Evolutionary conservation across 2,797 vertebrate species (phyloP), one percentile per base, ranked within the genome.

Genomic region (Lagodon rhomboides): DNA sequence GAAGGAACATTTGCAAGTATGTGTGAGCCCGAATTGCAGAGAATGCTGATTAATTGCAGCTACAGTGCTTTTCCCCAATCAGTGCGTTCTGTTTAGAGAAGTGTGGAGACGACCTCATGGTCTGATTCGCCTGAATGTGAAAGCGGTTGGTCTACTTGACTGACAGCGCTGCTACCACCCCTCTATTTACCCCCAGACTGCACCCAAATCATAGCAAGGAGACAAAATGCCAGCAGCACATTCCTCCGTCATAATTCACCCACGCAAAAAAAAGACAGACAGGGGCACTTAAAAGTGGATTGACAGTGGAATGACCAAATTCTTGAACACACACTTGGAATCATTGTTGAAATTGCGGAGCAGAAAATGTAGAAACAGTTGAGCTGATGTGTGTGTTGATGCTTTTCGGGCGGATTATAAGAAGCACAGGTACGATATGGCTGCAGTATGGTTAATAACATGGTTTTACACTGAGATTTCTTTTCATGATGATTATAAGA

Each of bases 171-270:
- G 54, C 69, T 3, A 44, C 73, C 75, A 73, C 41, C 80, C 83
- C 62, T 82, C 38, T 67, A 78, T 87, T 88, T 85, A 80, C 66
- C 77, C 75, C 66, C 65, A 71, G 82, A 75, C 86, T 84, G 83
- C 87, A 83, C 87, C 71, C 54, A 63, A 80, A 83, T 86, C 68
- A 85, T 18, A 76, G 68, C 85, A 73, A 77, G 25, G 53, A 92
- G 84, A 84, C 80, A 66, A 77, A 91, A 75, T 71, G 87, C 90
- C 89, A 85, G 86, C 84, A 92, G 89, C 89, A 65, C 84, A 92
- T 91, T 93, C 90, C 84, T 89, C 30, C 68, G 73, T 71, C 58
- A 75, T 65, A 81, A 84, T 87, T 85, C 72, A 73, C 82, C 25
- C 70, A 44, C 79, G 58, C 47, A 53, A 75, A 71, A 44, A 71